These are phyloP conservation scores for Myathropa florea DNA, from an alignment of 2,888 invertebrate genomes.

Conservation along the genomic window DNA sequence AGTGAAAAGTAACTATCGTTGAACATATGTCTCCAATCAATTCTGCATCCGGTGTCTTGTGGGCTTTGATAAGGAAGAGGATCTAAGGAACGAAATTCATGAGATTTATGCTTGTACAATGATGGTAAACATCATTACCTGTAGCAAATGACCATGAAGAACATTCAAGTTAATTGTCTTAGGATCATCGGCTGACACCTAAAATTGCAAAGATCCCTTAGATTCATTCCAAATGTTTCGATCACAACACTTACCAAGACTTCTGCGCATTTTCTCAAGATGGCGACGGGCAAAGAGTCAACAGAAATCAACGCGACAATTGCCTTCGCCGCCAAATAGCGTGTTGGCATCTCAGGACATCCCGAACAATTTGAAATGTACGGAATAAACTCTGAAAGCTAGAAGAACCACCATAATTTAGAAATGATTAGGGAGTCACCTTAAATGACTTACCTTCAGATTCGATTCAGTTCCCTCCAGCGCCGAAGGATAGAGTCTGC, in stretches of 20 bases:
- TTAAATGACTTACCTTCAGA: slow-evolving; percentile 82
- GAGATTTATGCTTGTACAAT: not conserved
- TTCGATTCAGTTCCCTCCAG: slow-evolving; percentile 86
- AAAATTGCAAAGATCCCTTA: not conserved
- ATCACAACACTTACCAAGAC: slow-evolving; percentile 71
- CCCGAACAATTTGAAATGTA: slow-evolving; percentile 84
- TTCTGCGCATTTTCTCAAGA: slow-evolving; percentile 73
- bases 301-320: slow-evolving; percentile 83
- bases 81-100: slow-evolving; percentile 61
- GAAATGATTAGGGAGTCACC: not conserved
- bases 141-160: slow-evolving; percentile 76
- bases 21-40: slow-evolving; percentile 73
- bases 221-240: not conserved
- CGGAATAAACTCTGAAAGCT: slow-evolving; percentile 86
- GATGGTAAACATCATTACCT: slow-evolving; percentile 72
- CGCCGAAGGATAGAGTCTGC: slow-evolving; percentile 88
- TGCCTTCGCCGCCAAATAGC: slow-evolving; percentile 88
- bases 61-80: slow-evolving; percentile 71
- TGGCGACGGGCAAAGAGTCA: slow-evolving; percentile 76
- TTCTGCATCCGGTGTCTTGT: slow-evolving; percentile 66
- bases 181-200: slow-evolving; percentile 71
- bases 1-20: slow-evolving; percentile 72
- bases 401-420: slow-evolving; percentile 58
- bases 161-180: slow-evolving; percentile 71
- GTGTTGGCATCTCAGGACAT: slow-evolving; percentile 86